Evolutionary conservation across 2,888 invertebrate genomes (phyloP).

Genomic region (Mesorhabditis belari): DNA sequence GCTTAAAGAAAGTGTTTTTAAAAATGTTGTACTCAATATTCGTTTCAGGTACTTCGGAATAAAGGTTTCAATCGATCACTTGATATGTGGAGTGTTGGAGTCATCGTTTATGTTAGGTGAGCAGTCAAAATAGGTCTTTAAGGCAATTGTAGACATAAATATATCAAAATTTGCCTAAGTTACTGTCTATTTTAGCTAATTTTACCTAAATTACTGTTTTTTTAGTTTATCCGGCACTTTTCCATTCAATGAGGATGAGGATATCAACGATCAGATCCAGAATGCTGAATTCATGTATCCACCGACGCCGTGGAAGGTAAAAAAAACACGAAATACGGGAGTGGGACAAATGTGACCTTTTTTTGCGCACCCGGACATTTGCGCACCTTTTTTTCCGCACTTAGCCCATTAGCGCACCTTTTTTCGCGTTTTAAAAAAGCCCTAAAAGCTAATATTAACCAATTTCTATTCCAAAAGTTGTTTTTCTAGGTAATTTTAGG

Average conservation of each 20-base stretch:
- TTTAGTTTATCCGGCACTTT: conserved; percentile 89
- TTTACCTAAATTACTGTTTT: not conserved
- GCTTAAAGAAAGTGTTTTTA: not conserved
- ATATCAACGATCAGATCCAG: conserved; percentile 97
- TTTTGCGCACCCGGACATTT: too few species aligned
- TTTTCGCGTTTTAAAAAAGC: too few species aligned
- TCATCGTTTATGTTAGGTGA: conserved; percentile 83
- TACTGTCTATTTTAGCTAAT: not conserved
- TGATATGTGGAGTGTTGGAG: conserved; percentile 99
- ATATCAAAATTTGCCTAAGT: not conserved
- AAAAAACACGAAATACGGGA: too few species aligned
- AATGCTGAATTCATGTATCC: conserved; percentile 99
- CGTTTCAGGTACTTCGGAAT: conserved; percentile 88
- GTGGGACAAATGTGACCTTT: too few species aligned
- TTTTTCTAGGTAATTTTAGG: too few species aligned
- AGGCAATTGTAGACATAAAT: not conserved
- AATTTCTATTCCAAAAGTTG: too few species aligned
- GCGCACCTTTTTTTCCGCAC: too few species aligned
- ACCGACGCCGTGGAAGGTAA: conserved; percentile 87
- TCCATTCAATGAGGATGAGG: conserved; percentile 99
- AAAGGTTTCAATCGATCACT: conserved; percentile 96
- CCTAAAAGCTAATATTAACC: too few species aligned
- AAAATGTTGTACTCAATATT: not conserved
- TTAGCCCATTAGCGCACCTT: too few species aligned
- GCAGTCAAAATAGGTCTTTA: conserved; percentile 5